Evolutionary conservation across 2,797 vertebrate species (phyloP).

Genomic region (Myotis planiceps): DNA sequence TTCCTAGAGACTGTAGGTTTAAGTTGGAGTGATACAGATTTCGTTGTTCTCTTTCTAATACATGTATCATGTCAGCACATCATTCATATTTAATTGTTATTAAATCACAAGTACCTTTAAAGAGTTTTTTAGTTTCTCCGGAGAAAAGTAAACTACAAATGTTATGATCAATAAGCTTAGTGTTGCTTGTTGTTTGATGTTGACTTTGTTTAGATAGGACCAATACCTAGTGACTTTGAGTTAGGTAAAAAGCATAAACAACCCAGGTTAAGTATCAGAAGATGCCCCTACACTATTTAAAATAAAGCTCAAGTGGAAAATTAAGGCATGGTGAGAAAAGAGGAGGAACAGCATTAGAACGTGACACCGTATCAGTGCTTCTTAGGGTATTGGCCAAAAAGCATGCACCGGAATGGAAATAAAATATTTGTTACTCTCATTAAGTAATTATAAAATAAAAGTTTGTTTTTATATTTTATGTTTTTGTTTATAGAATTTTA

Average conservation of each 20-base stretch:
- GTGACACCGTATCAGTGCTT: not conserved
- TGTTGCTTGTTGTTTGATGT: not conserved
- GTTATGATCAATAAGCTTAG: not conserved
- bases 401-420: not conserved
- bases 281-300: not conserved
- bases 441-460: constrained; percentile 12
- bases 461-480: constrained; percentile 8
- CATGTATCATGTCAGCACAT: not conserved
- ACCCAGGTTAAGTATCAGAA: not conserved
- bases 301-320: constrained; percentile 31
- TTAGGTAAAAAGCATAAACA: not conserved
- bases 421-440: not conserved
- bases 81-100: not conserved
- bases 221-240: not conserved
- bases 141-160: not conserved
- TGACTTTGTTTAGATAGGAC: not conserved
- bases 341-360: not conserved
- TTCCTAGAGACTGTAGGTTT: constrained; percentile 19
- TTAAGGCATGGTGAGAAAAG: not conserved
- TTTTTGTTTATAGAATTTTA: constrained; percentile 11
- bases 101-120: not conserved
- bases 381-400: not conserved
- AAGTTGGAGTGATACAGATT: not conserved
- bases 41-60: not conserved
- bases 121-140: constrained; percentile 6